A percentile compares a stretch with the other conserved stretches of the same genome.
Conservation (phyloP, 2,113 vertebrate genomes). For the Thinocorus orbignyianus region DNA sequence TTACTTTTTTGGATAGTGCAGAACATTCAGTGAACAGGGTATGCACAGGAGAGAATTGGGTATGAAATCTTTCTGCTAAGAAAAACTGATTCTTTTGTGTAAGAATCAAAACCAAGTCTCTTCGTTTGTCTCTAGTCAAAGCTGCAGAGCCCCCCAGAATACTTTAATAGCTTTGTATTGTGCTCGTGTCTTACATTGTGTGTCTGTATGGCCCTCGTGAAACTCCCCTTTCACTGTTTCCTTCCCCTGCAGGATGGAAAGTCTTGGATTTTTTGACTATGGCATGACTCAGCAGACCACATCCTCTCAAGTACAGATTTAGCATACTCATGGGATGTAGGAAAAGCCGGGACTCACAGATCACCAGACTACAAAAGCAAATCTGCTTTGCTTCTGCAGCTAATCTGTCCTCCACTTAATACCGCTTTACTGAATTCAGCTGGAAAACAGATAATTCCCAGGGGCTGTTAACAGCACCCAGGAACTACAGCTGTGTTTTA, state of each 20-base stretch:
- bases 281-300: neutral
- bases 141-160: neutral
- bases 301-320: neutral
- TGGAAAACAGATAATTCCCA: neutral
- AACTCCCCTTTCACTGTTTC: neutral
- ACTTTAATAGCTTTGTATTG: neutral
- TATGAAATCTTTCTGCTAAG: neutral
- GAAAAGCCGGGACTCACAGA: neutral
- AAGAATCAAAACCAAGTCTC: neutral
- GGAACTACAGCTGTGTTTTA: neutral
- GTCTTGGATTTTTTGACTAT: neutral
- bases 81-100: neutral
- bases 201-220: neutral
- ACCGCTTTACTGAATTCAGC: neutral
- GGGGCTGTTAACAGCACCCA: neutral
- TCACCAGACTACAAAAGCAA: conserved; percentile 12
- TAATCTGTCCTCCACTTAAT: conserved; percentile 32
- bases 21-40: neutral
- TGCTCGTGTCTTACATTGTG: neutral
- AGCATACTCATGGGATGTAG: neutral
- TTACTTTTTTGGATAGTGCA: neutral
- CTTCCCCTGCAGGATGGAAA: neutral
- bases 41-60: rapidly evolving
- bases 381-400: conserved; percentile 7
- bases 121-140: neutral